A percentile compares a stretch with the other conserved stretches of the same genome.
Conservation (phyloP, 2,113 vertebrate species). For the Dolichotis patagonum region DNA sequence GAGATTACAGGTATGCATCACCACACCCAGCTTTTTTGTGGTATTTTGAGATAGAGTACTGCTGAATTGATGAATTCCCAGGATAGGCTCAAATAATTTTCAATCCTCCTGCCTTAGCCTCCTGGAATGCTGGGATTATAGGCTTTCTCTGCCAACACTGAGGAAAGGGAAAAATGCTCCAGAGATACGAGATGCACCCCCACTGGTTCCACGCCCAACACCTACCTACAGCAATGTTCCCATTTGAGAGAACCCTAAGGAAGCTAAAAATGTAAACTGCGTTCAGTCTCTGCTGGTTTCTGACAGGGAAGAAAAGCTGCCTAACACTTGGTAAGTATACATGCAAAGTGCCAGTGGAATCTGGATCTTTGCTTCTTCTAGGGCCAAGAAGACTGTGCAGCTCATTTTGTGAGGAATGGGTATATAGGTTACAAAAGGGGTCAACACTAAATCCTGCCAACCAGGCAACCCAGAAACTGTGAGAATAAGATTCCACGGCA, state of each 20-base stretch:
- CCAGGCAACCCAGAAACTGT: not conserved
- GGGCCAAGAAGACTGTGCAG: not conserved
- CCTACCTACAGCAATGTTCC: not conserved
- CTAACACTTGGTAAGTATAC: not conserved
- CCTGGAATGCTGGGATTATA: not conserved
- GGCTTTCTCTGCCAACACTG: not conserved
- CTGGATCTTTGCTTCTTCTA: not conserved
- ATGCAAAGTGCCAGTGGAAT: not conserved
- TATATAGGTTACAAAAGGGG: not conserved
- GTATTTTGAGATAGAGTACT: not conserved
- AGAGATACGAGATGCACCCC: not conserved
- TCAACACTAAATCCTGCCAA: not conserved
- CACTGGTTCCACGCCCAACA: not conserved
- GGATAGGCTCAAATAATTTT: not conserved
- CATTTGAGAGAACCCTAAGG: not conserved
- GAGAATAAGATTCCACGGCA: not conserved
- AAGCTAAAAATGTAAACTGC: not conserved
- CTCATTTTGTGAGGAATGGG: not conserved
- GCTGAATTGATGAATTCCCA: not conserved
- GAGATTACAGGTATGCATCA: not conserved
- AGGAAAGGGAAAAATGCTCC: not conserved
- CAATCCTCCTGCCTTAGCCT: not conserved
- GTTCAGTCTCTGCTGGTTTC: not conserved
- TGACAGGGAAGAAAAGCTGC: not conserved
- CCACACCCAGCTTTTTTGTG: not conserved